Evolutionary conservation across 2,113 vertebrate species (phyloP).

Genomic region (Cacatua alba): DNA sequence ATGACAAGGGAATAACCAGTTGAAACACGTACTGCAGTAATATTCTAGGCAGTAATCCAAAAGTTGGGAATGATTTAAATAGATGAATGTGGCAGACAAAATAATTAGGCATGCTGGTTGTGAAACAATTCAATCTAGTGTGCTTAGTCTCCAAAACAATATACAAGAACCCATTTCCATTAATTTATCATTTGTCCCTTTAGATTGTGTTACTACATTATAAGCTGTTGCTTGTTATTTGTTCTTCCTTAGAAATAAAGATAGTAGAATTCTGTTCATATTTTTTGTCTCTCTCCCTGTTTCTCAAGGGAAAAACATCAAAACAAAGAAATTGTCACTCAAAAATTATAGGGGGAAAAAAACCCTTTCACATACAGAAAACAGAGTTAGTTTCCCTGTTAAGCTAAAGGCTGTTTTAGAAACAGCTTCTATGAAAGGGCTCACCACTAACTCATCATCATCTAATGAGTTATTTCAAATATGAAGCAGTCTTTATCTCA

Average conservation of each 20-base stretch:
- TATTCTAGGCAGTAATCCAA: slow-evolving; percentile 83
- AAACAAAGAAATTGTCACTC: neutral
- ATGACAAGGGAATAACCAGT: slow-evolving; percentile 64
- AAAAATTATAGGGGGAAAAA: neutral
- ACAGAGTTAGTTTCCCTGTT: neutral
- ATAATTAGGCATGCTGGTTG: slow-evolving; percentile 78
- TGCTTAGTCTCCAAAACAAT: slow-evolving; percentile 71
- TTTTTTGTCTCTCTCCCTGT: neutral
- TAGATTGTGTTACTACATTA: slow-evolving; percentile 33
- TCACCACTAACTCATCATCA: neutral
- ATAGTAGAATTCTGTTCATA: neutral
- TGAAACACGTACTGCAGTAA: slow-evolving; percentile 75
- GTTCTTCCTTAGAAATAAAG: neutral
- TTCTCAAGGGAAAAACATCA: neutral
- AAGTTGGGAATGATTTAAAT: slow-evolving; percentile 80
- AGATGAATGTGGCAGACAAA: slow-evolving; percentile 84
- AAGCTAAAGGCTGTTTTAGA: neutral
- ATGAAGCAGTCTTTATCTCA: neutral
- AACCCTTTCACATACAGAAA: neutral
- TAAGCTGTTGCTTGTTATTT: slow-evolving; percentile 42
- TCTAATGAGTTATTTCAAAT: neutral
- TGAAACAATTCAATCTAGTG: slow-evolving; percentile 77
- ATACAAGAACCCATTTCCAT: slow-evolving; percentile 59
- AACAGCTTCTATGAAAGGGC: neutral
- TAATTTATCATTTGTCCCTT: slow-evolving; percentile 71